Evolutionary conservation across 2,113 vertebrate genomes (phyloP), one percentile per base, ranked within the genome.

Genomic region (Seriola quinqueradiata): DNA sequence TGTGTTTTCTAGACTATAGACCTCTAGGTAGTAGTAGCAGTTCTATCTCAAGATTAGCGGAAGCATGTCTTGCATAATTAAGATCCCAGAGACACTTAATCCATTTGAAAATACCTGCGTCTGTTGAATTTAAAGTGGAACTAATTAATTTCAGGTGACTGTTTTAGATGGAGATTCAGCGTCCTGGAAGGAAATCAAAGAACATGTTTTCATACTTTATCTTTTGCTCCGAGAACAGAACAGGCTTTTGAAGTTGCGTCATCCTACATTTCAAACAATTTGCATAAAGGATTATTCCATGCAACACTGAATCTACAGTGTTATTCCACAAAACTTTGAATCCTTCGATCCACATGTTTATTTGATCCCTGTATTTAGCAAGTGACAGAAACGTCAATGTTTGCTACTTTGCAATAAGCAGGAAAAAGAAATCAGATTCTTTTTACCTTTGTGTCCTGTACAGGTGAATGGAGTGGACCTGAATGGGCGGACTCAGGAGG

Each of bases 401-500:
- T 28, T 28, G 25, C 25, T 28, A 28, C 25, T 28, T 28, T 28
- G 25, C 25, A 28, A 28, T 28, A 55, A 55, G 25, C 2, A 28
- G 25, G 25, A 28, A 28, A 28, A 28, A 28, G 25, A 28, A 28
- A 28, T 28, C 25, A 28, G 25, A 28, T 28, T 28, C 25, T 28
- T 28, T 28, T 48, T 14, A 48, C 40, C 40, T 46, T 21, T 81
- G 28, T 70, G 40, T 42, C n/a, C 42, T 36, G 55, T 46, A 34
- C 85, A 99, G 98, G 98, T 99, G 83, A 99, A 97, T 48, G 96
- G 96, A 21, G 97, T 98, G 32, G 98, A 99, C 89, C 92, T 99
- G 87, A 96, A 95, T 21, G 98, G 98, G 34, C 96, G 96, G 86
- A 97, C 96, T n/a, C 98, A 99, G 89, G 98, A 99, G 88, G 97